These are phyloP conservation scores for Sympetrum striolatum DNA, from an alignment of 2,888 invertebrate genomes.

Conservation along the genomic window DNA sequence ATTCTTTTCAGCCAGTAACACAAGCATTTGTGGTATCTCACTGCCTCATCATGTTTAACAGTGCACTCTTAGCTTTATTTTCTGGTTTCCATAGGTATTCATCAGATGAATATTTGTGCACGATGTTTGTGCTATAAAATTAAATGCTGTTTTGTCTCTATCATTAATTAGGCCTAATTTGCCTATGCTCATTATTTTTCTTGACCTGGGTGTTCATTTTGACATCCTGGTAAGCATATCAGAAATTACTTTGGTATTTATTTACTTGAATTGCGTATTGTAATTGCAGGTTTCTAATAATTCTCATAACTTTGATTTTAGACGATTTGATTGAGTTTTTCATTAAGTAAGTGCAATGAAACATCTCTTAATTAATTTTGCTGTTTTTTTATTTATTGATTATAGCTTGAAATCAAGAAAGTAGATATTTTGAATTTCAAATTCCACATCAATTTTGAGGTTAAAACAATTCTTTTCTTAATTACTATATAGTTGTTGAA, in stretches of 20 bases:
- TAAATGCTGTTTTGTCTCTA: not conserved
- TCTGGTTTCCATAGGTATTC: not conserved
- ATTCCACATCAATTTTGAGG: not conserved
- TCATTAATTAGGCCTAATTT: not conserved
- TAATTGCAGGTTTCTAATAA: too few species aligned
- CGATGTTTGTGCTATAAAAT: not conserved
- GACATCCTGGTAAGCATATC: not conserved
- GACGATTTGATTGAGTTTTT: not conserved
- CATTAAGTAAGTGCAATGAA: not conserved
- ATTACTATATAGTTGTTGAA: slow-evolving; percentile 14
- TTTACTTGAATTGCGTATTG: not conserved
- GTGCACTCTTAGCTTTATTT: not conserved
- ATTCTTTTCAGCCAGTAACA: slow-evolving; percentile 18
- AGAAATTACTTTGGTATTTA: not conserved
- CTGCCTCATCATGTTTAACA: slow-evolving; percentile 19
- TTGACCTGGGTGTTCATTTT: not conserved
- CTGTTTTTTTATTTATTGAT: not conserved
- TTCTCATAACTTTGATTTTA: not conserved
- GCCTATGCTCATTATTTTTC: not conserved
- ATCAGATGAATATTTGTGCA: not conserved
- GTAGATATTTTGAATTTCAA: not conserved
- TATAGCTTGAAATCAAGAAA: not conserved
- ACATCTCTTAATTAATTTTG: not conserved
- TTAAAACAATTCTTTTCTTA: not conserved
- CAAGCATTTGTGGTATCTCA: slow-evolving; percentile 35